Evolutionary conservation across 2,888 invertebrate species (phyloP).

Genomic region (Ptilodon capucinus): DNA sequence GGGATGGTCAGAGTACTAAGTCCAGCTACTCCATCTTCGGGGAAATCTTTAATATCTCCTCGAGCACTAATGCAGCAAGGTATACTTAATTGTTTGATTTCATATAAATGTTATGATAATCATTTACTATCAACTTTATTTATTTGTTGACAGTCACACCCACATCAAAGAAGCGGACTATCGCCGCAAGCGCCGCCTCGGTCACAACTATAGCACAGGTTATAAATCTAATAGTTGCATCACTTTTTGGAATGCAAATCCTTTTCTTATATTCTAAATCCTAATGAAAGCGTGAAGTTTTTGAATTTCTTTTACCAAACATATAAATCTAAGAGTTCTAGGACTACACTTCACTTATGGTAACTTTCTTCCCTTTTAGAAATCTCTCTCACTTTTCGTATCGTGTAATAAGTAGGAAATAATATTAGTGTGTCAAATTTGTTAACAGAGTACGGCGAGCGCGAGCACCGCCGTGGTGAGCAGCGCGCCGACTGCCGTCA

Average conservation of each 20-base stretch:
- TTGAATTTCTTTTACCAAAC: no score
- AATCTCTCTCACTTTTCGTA: background rate
- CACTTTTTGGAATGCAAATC: background rate
- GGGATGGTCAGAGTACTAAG: constrained; percentile 72
- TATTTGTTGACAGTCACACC: constrained; percentile 37
- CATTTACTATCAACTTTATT: background rate
- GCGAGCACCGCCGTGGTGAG: constrained; percentile 51
- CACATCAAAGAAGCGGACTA: constrained; percentile 54
- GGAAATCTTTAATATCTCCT: constrained; percentile 78
- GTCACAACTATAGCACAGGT: constrained; percentile 63
- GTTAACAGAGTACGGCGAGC: constrained; percentile 47
- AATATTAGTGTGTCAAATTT: background rate
- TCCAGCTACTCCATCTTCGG: constrained; percentile 66
- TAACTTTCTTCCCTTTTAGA: no score
- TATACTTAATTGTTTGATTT: constrained; percentile 22
- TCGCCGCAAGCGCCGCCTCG: constrained; percentile 44
- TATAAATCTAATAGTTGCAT: constrained; percentile 3
- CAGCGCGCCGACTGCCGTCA: constrained; percentile 48
- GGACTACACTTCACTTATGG: no score
- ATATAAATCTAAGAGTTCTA: no score
- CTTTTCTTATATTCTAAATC: no score
- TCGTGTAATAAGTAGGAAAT: background rate
- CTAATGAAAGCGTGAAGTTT: no score
- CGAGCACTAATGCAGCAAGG: constrained; percentile 70
- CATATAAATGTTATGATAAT: background rate